Conservation (phyloP, 2,888 invertebrate species). For the Idaea straminata region DNA sequence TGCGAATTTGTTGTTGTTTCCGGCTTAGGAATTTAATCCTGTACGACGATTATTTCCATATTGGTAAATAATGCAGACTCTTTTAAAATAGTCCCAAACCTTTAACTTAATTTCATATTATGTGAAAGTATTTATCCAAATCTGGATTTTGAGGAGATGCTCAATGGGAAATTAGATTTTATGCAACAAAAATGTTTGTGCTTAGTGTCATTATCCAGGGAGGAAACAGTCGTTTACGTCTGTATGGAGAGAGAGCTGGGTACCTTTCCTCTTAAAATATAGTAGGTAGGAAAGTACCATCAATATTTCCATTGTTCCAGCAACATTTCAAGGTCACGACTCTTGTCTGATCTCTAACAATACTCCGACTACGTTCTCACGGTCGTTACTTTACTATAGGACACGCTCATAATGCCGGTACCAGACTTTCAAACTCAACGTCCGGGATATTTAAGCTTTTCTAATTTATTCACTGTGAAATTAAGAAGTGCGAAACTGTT, state of each 20-base stretch:
- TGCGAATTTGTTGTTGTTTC: conserved; percentile 15
- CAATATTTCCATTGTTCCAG: neutral
- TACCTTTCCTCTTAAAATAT: neutral
- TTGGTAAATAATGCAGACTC: no score
- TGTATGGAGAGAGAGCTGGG: no score
- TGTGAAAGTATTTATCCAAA: no score
- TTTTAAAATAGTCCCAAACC: no score
- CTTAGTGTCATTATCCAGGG: no score
- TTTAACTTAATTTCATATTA: no score
- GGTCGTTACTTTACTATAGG: neutral
- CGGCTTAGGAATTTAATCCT: conserved; percentile 1
- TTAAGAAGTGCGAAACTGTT: neutral
- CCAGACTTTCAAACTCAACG: neutral
- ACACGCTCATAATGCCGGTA: neutral
- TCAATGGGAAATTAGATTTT: no score
- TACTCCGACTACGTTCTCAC: neutral
- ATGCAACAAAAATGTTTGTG: no score
- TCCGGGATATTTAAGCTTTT: neutral
- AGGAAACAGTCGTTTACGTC: no score
- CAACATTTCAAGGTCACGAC: neutral
- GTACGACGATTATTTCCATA: neutral
- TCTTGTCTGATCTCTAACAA: neutral
- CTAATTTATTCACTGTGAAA: neutral
- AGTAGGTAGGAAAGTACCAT: neutral
- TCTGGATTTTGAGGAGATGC: no score